These are phyloP conservation scores for Drosophila fungiperda DNA, from an alignment of 2,888 invertebrate species.

Conservation along the genomic window DNA sequence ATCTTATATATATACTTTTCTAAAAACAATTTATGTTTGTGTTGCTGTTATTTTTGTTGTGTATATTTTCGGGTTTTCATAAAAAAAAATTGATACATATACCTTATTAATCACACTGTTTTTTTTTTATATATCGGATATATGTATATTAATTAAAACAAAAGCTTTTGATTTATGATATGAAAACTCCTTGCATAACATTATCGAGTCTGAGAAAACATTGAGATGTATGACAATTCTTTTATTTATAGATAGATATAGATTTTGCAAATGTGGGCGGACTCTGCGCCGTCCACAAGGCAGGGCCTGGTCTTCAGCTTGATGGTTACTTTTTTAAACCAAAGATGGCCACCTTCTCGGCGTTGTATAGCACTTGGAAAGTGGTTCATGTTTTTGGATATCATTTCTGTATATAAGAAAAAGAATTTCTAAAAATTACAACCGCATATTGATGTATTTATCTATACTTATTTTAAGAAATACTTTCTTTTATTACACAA, in stretches of 20 bases:
- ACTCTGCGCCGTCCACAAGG: conserved; percentile 43
- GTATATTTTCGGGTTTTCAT: conserved; percentile 46
- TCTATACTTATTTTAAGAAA: not conserved
- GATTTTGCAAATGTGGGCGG: conserved; percentile 56
- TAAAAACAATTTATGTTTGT: conserved; percentile 67
- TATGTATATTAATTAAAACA: conserved; percentile 65
- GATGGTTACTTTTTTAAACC: conserved; percentile 59
- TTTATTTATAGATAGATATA: conserved; percentile 21
- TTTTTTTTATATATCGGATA: conserved; percentile 63
- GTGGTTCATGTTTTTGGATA: not conserved
- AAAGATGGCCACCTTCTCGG: conserved; percentile 64
- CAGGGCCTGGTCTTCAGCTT: conserved; percentile 41
- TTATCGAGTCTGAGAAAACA: conserved; percentile 59
- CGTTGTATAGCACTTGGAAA: conserved; percentile 38
- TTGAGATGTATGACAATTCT: conserved; percentile 69
- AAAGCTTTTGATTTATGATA: conserved; percentile 44
- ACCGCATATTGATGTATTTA: not conserved
- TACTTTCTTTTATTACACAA: not conserved
- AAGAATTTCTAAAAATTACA: not conserved
- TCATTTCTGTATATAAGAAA: not conserved
- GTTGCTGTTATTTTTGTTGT: conserved; percentile 39
- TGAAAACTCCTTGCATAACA: conserved; percentile 26
- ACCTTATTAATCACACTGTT: conserved; percentile 64
- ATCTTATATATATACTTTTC: conserved; percentile 66
- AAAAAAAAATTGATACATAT: conserved; percentile 77